A percentile compares a stretch with the other conserved stretches of the same genome.
Evolutionary conservation across 2,113 vertebrate species (phyloP).

Genomic region (Tinamus guttatus): DNA sequence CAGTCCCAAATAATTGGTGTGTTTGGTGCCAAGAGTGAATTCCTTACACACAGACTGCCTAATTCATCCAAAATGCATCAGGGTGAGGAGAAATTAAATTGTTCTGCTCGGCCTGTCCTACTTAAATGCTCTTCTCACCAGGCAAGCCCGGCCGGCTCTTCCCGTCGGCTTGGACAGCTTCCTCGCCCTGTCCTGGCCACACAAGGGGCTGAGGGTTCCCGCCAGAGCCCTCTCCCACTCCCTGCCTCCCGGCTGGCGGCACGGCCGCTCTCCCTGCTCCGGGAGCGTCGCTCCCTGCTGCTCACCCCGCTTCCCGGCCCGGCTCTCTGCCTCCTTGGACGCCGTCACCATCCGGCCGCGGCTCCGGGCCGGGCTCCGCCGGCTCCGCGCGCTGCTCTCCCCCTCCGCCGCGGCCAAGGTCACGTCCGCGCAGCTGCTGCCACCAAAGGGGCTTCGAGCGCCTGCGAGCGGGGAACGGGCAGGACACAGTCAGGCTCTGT

Average conservation of each 20-base stretch:
- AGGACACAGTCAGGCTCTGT: slow-evolving; percentile 60
- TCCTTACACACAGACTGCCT: not conserved
- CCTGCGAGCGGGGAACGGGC: slow-evolving; percentile 52
- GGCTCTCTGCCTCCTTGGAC: fast-evolving
- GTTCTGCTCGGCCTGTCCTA: not conserved
- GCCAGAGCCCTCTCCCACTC: not conserved
- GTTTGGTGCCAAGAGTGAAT: not conserved
- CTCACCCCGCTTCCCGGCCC: fast-evolving
- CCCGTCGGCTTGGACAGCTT: not conserved
- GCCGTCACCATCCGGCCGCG: not conserved
- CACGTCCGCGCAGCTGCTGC: not conserved
- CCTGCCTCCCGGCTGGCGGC: too few relatives aligned
- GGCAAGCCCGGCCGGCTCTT: not conserved
- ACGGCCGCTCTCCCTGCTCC: too few relatives aligned
- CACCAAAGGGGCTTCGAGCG: slow-evolving; percentile 27
- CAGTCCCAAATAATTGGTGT: not conserved
- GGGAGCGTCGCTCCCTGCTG: too few relatives aligned
- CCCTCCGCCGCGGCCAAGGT: slow-evolving; percentile 34
- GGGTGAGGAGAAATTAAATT: not conserved
- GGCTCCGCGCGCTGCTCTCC: not conserved
- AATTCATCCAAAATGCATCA: not conserved
- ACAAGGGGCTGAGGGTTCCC: not conserved
- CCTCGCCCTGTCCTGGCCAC: not conserved
- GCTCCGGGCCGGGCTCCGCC: not conserved
- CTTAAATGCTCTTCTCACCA: not conserved